phyloP scores from a whole-genome alignment of 1,140 invertebrate species.

The Sminthurides bifidus region DNA sequence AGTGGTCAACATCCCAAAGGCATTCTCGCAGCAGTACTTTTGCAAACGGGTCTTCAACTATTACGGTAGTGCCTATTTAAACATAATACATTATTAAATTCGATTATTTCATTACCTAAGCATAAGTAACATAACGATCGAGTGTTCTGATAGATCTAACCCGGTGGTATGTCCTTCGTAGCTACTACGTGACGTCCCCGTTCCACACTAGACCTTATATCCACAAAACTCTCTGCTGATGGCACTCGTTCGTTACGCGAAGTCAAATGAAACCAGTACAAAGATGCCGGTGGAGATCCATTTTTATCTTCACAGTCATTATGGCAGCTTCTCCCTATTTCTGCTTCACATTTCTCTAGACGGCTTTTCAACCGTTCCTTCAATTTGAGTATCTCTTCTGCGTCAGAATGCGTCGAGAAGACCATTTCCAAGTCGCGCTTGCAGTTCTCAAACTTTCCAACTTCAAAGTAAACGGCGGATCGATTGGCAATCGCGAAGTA shows the following conservation, averaged over 20 bases:
- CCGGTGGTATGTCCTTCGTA: slow-evolving; percentile 4
- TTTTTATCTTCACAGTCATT: no score
- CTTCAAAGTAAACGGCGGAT: slow-evolving; percentile 10
- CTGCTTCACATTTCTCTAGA: background rate
- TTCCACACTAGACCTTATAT: background rate
- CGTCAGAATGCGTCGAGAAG: background rate
- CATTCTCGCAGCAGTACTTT: slow-evolving; percentile 19
- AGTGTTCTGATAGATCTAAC: background rate
- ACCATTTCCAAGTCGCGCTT: background rate
- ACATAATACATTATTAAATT: background rate
- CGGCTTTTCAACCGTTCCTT: background rate
- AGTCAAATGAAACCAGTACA: background rate
- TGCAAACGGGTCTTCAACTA: slow-evolving; percentile 26
- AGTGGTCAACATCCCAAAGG: slow-evolving; percentile 25
- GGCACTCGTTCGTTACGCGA: background rate
- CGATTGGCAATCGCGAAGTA: slow-evolving; percentile 4
- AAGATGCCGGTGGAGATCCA: background rate
- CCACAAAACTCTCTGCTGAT: slow-evolving; percentile 13
- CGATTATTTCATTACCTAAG: background rate
- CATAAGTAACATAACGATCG: background rate
- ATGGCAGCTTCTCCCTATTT: background rate
- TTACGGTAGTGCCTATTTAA: slow-evolving; percentile 15
- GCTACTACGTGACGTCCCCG: slow-evolving; percentile 9
- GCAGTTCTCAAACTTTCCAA: background rate
- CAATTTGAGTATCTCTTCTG: background rate